phyloP scores from a whole-genome alignment of 2,797 vertebrate genomes.

The Oceanodroma leucorhoa region DNA sequence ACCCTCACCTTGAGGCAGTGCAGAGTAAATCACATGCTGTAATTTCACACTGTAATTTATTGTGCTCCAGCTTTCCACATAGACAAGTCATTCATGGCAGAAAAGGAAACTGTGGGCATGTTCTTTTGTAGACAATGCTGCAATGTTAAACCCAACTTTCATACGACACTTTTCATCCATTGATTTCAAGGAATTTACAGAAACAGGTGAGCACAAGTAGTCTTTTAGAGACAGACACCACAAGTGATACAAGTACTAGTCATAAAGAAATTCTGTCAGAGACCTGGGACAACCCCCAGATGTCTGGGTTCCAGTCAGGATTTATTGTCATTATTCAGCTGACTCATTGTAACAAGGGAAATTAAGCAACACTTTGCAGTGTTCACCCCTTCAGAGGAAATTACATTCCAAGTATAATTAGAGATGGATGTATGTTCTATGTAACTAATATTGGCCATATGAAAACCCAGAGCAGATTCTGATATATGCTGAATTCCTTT shows the following conservation, averaged over 20 bases:
- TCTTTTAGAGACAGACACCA: background rate
- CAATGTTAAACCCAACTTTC: background rate
- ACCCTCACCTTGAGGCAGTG: background rate
- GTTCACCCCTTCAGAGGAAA: background rate
- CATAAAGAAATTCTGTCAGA: background rate
- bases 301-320: background rate
- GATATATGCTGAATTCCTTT: background rate
- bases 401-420: background rate
- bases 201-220: background rate
- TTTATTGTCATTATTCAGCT: background rate
- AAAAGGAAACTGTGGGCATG: background rate
- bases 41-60: background rate
- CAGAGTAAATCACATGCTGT: background rate
- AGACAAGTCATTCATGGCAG: background rate
- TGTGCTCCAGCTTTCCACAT: background rate
- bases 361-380: background rate
- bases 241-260: background rate
- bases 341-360: background rate
- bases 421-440: background rate
- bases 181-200: background rate
- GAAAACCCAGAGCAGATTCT: background rate
- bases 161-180: background rate
- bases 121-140: background rate
- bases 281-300: background rate
- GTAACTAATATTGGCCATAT: background rate